phyloP scores from a whole-genome alignment of 2,113 vertebrate species.

The Aphyosemion australe region DNA sequence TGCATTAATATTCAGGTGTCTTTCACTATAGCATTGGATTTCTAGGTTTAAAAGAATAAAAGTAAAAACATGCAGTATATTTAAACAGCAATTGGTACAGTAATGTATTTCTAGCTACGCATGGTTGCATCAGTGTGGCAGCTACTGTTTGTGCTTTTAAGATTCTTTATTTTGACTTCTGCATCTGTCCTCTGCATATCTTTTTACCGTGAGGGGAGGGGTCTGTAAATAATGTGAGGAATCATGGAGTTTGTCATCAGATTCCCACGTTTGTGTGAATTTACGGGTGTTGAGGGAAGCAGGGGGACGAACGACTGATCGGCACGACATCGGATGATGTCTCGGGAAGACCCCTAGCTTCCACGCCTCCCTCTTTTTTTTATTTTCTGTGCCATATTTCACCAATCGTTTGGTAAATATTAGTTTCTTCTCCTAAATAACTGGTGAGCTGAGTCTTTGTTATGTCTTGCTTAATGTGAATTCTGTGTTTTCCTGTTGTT shows the following conservation, averaged over 20 bases:
- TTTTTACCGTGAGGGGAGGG: conserved; percentile 14
- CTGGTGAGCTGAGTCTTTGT: conserved; percentile 63
- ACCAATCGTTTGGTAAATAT: conserved; percentile 52
- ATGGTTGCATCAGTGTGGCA: conserved; percentile 79
- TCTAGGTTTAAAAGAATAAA: conserved; percentile 56
- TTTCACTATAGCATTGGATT: conserved; percentile 75
- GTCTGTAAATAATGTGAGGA: conserved; percentile 35
- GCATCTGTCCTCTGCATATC: conserved; percentile 49
- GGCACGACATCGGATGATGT: conserved; percentile 17
- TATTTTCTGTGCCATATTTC: conserved; percentile 70
- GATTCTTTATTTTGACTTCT: conserved; percentile 31
- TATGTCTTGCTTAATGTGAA: conserved; percentile 63
- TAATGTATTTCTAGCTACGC: conserved; percentile 78
- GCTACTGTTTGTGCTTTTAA: conserved; percentile 73
- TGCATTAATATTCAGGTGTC: conserved; percentile 75
- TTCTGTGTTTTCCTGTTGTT: conserved; percentile 64
- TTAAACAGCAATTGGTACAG: conserved; percentile 77
- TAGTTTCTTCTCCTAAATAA: conserved; percentile 49
- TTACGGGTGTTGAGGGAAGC: too few species aligned
- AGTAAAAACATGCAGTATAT: conserved; percentile 76
- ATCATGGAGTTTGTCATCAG: conserved; percentile 20
- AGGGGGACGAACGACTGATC: conserved; percentile 13
- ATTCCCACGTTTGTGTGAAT: conserved; percentile 10
- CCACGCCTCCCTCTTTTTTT: conserved; percentile 33
- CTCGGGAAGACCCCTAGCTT: conserved; percentile 13